Base-by-base conservation (phyloP, 2,113 vertebrate species). In the Neolamprologus kungweensis region DNA sequence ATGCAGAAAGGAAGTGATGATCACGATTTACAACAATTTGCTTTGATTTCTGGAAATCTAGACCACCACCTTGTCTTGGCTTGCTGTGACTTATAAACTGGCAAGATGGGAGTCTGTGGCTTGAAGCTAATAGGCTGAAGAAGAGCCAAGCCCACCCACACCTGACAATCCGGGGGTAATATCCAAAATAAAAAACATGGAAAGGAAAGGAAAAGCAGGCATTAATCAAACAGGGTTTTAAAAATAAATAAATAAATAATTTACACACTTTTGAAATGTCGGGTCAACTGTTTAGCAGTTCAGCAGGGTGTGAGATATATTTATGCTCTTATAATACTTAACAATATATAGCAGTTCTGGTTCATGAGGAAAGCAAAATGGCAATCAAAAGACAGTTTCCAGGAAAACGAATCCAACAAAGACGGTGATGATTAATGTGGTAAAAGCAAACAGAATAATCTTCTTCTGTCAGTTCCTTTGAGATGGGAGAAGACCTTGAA, bases 91-190 rank as follows among this genome's bases (percentile, higher is more conserved):
- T 92, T 92, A 50, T 68, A 86, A 94, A 92, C 92, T 93, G 93
- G 94, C 91, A 89, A 91, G 89, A 87, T 87, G 86, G 58, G 75
- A 89, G 90, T 81, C 87, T 94, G 88, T 89, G 92, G 93, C 89
- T 93, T 86, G 45, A 91, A 86, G 90, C 92, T 90, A 92, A 95
- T 90, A 90, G 91, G 71, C 58, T 87, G 86, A 92, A 79, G 85
- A 90, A 54, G 75, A 87, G 93, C 95, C 95, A 95, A 95, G 95
- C 93, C 95, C 95, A 96, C 95, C 94, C 95, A 95, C 92, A 95
- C 94, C 95, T 95, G 92, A 93, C 91, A 90, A 88, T 91, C 82
- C 81, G 45, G 75, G 37, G 78, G 71, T 75, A 90, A 84, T 87
- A 87, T 90, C 87, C 91, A 89, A 75, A 75, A 75, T 47, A 28